phyloP scores from a whole-genome alignment of 2,888 invertebrate species.

The Xanthostigma xanthostigma region DNA sequence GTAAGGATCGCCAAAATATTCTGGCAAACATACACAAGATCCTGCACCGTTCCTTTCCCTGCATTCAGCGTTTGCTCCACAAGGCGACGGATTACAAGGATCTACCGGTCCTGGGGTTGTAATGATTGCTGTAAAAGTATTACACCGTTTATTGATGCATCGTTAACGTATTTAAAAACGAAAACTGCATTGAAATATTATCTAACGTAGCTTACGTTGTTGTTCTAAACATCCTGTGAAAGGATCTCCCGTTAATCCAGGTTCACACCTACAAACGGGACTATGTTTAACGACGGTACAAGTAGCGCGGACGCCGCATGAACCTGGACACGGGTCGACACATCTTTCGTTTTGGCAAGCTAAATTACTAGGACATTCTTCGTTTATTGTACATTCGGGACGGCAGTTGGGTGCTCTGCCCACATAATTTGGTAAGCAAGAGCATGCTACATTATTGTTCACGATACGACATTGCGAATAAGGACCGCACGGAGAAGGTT shows the following conservation, averaged over 20 bases:
- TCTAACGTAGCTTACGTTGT: constrained; percentile 35
- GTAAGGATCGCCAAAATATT: constrained; percentile 49
- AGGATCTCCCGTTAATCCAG: constrained; percentile 54
- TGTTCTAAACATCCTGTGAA: constrained; percentile 41
- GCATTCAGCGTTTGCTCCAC: constrained; percentile 51
- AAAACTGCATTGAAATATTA: neutral
- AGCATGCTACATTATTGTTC: constrained; percentile 39
- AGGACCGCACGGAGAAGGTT: constrained; percentile 47
- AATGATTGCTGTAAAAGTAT: constrained; percentile 25
- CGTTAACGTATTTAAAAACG: neutral
- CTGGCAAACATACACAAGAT: constrained; percentile 45
- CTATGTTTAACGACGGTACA: constrained; percentile 66
- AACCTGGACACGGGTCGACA: constrained; percentile 62
- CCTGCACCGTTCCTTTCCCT: constrained; percentile 46
- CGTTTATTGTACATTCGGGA: constrained; percentile 52
- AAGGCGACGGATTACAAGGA: constrained; percentile 50
- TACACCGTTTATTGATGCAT: neutral
- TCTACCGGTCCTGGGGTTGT: constrained; percentile 29
- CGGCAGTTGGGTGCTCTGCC: constrained; percentile 47
- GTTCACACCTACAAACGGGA: constrained; percentile 58
- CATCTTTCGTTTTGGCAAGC: constrained; percentile 70
- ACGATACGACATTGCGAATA: constrained; percentile 45
- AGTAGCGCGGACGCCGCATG: constrained; percentile 57
- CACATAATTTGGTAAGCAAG: constrained; percentile 41
- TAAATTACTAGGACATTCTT: constrained; percentile 57